Evolutionary conservation across 2,113 vertebrate genomes (phyloP), one percentile per base, ranked within the genome.

Genomic region (Engystomops pustulosus): DNA sequence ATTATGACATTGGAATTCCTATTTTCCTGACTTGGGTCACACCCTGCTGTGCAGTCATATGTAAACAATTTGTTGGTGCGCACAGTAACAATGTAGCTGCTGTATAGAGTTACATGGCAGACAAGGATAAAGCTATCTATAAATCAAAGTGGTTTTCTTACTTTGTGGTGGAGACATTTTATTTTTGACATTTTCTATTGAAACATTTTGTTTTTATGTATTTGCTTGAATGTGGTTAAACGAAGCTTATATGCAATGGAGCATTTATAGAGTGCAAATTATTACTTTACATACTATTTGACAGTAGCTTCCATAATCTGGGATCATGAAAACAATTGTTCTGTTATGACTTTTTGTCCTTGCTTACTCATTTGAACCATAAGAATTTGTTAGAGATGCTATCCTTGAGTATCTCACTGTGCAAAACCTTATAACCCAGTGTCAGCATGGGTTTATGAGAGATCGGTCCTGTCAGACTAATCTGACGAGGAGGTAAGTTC

Each of bases 11-110:
- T 8, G 36, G 47, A 36, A 78, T 58, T 78, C 18, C 49, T 23
- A 36, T 58, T 58, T 58, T 55, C 20, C 36, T 38, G 32, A 36
- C 51, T 41, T 34, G 4, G 14, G 20, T 58, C 75, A 34, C 41
- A 51, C 60, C 44, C 44, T 80, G 79, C 78, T 68, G 38, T 67
- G 60, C 60, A 80, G 62, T n/a, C 79, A 80, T 80, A 49, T 80
- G 79, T 69, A 80, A 80, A 80, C 65, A 80, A 69, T 80, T 80
- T 80, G 62, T 80, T 80, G 79, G 79, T 80, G 44, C 30, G 58
- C 79, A 36, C 62, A 80, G 60, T 32, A 23, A 49, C 45, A 49
- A 68, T 69, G 79, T 68, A 80, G 60, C 20, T 80, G 25, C 79
- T 69, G 79, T 47, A 80, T 80, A 80, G 62, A 53, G 55, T 80